phyloP scores from a whole-genome alignment of 2,113 vertebrate species.

The Boleophthalmus pectinirostris region DNA sequence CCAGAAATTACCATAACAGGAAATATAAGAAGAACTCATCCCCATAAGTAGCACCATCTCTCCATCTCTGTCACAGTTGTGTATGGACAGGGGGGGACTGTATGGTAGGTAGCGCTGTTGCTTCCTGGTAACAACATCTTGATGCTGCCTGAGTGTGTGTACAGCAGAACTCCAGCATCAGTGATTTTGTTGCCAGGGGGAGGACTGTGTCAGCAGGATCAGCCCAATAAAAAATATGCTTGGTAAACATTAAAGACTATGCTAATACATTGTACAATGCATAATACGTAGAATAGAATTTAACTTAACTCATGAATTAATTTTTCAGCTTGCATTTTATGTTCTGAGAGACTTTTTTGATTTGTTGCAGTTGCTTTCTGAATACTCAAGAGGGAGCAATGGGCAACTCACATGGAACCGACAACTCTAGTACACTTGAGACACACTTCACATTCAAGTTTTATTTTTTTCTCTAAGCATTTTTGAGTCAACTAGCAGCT shows the following conservation, averaged over 20 bases:
- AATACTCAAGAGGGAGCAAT: slow-evolving; percentile 3
- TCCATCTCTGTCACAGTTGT: slow-evolving; percentile 36
- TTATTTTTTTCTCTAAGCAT: not conserved
- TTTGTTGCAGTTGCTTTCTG: not conserved
- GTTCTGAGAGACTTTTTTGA: not conserved
- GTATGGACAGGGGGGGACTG: slow-evolving; percentile 50
- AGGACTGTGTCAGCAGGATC: slow-evolving; percentile 66
- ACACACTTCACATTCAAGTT: not conserved
- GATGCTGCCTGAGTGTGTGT: slow-evolving; percentile 88
- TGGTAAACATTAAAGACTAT: not conserved
- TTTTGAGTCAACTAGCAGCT: too few relatives aligned
- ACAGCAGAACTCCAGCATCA: slow-evolving; percentile 90
- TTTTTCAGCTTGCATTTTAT: not conserved
- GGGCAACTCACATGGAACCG: not conserved
- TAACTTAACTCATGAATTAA: not conserved
- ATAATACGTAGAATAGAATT: not conserved
- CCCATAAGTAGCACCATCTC: slow-evolving; percentile 66
- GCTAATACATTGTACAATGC: not conserved
- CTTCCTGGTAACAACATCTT: slow-evolving; percentile 88
- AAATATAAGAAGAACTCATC: slow-evolving; percentile 16
- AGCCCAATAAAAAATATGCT: not conserved
- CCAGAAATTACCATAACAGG: not conserved
- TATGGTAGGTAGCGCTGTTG: slow-evolving; percentile 54
- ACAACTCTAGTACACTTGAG: too few relatives aligned
- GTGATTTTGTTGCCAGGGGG: slow-evolving; percentile 92